Percentiles rank a stretch among this genome's conserved stretches.
These are phyloP conservation scores for Cricetomys ansorgei DNA, from an alignment of 2,113 vertebrate species.

Conservation along the genomic window DNA sequence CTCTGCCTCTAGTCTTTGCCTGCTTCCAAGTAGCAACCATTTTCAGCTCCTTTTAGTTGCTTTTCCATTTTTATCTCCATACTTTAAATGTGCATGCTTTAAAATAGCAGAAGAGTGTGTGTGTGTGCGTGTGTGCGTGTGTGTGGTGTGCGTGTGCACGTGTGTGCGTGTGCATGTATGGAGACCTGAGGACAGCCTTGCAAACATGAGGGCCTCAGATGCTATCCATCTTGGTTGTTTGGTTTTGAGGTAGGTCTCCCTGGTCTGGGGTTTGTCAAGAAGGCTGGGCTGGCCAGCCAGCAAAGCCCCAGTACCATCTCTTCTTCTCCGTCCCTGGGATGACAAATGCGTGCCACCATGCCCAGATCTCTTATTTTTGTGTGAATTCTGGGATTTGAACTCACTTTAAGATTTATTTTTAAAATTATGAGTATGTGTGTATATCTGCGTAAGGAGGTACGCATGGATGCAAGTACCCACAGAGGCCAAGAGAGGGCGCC, in stretches of 20 bases:
- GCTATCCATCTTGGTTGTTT: neutral
- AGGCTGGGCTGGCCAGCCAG: neutral
- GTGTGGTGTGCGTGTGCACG: neutral
- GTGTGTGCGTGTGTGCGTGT: neutral
- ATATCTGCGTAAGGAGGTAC: no score
- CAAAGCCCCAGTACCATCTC: neutral
- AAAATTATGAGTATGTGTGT: neutral
- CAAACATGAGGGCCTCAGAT: neutral
- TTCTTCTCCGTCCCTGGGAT: no score
- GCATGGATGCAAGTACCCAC: no score
- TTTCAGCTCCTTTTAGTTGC: neutral
- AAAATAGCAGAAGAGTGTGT: neutral
- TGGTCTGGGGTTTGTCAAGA: neutral
- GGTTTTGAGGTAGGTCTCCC: neutral
- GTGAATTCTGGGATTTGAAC: neutral
- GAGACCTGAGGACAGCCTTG: neutral
- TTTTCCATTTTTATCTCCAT: constrained; percentile 17
- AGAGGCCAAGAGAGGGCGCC: neutral
- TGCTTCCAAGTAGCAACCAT: neutral
- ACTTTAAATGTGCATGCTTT: neutral
- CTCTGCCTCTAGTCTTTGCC: neutral
- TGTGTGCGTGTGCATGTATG: neutral
- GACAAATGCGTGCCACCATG: neutral
- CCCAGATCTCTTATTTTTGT: neutral
- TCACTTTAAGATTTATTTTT: neutral